Base-by-base conservation (phyloP, 2,888 invertebrate genomes). In the Ophion slaviceki region DNA sequence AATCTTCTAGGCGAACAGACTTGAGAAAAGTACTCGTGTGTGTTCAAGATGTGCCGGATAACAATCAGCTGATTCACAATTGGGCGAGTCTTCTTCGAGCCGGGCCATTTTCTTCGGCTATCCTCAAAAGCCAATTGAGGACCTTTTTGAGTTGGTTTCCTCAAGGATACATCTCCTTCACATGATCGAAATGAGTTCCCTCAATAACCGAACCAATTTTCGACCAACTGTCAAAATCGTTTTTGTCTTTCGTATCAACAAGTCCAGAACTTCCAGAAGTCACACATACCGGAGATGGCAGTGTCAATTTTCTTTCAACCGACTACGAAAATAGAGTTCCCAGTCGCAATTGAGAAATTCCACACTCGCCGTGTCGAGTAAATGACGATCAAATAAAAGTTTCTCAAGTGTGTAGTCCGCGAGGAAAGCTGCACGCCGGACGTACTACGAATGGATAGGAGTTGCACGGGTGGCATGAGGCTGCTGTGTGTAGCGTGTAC, bases 361-460 rank as follows among this genome's bases (percentile, higher is more conserved):
- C 59, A 36, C 36, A 36, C 11, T 20, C n/a, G 47, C 57, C 68
- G 62, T 80, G 61, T 45, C 66, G 83, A 67, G 80, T 62, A 66
- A 70, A 66, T 32, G 74, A 82, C 66, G 75, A 67, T 59, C 40
- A 59, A 14, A 67, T 68, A 62, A 53, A 72, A 84, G 14, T 59
- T 32, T 70, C 80, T 68, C 11, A 36, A 62, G 32, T 79, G 32
- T 61, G 61, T 76, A 66, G 76, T 80, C 66, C 70, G 77, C 61
- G 17, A 75, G 47, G 45, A 87, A 79, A 40, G 5, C 53, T 45
- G n/a, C 61, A 40, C 14, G 53, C 72, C 79, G 53, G 53, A 14
- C n/a, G 14, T 17, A 24, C 47, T 45, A 66, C 45, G 68, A 24
- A 75, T 79, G 61, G 47, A 36, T 68, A 80, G 67, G 66, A 76